phyloP scores from a whole-genome alignment of 1,140 invertebrate genomes.

The Camponotus vicinus region DNA sequence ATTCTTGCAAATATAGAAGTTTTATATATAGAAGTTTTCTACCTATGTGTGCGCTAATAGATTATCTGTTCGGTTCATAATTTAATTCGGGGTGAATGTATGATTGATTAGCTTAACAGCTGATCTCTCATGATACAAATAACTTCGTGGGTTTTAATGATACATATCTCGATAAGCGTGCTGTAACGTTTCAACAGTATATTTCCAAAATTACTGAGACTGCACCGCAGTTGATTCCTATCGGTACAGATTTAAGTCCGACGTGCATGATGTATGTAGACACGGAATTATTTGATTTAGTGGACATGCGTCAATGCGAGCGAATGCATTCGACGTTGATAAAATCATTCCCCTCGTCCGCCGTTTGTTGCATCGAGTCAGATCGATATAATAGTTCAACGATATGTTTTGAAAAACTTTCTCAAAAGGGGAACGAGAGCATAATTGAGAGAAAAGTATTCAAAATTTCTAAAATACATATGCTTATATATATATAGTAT shows the following conservation, averaged over 20 bases:
- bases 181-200: neutral
- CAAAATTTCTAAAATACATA: constrained; percentile 7
- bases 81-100: neutral
- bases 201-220: constrained; percentile 34
- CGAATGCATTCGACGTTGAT: constrained; percentile 65
- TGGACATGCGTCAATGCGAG: constrained; percentile 68
- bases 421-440: neutral
- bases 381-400: constrained; percentile 53
- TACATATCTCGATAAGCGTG: neutral
- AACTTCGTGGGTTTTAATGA: neutral
- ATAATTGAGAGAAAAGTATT: neutral
- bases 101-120: neutral
- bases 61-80: neutral
- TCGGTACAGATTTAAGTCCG: constrained; percentile 30
- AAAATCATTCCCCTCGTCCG: constrained; percentile 55
- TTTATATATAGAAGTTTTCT: neutral
- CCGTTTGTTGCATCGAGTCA: constrained; percentile 60
- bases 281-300: constrained; percentile 62
- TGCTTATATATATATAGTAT: neutral
- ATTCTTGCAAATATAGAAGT: neutral
- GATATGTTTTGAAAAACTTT: constrained; percentile 49
- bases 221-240: constrained; percentile 28
- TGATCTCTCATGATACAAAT: neutral
- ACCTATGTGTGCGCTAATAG: neutral
- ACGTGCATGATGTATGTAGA: neutral